These are phyloP conservation scores for Nymphalis io DNA, from an alignment of 1,140 invertebrate genomes.

Conservation along the genomic window DNA sequence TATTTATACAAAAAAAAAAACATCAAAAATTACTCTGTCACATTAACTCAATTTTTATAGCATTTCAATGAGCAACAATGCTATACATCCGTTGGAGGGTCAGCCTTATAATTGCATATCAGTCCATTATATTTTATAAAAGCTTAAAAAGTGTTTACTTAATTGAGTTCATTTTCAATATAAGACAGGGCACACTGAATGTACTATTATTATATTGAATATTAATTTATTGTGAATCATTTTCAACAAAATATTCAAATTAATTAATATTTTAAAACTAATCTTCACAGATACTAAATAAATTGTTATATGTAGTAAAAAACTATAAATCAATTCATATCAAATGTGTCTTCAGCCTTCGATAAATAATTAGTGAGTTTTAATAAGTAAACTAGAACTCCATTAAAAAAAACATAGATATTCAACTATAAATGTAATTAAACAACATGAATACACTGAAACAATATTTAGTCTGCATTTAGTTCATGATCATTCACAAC, in stretches of 20 bases:
- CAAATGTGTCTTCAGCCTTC: not conserved
- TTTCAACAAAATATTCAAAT: not conserved
- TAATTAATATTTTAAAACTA: not conserved
- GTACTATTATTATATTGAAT: not conserved
- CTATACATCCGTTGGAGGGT: constrained; percentile 1
- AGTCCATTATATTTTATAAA: constrained; percentile 15
- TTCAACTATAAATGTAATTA: constrained; percentile 12
- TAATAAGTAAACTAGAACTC: not conserved
- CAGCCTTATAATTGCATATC: constrained; percentile 12
- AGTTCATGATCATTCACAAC: not conserved
- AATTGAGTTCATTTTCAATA: constrained; percentile 4
- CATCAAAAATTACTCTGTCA: not conserved
- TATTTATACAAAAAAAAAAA: not conserved
- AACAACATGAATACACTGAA: constrained; percentile 5
- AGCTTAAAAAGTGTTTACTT: constrained; percentile 6
- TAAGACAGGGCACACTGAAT: constrained; percentile 4
- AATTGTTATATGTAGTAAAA: not conserved
- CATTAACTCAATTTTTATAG: not conserved
- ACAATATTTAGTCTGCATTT: constrained; percentile 2
- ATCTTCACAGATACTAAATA: not conserved
- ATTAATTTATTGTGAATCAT: not conserved
- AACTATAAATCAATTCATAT: not conserved
- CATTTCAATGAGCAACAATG: constrained; percentile 3
- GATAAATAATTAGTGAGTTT: not conserved
- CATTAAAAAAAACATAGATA: constrained; percentile 5